phyloP scores from a whole-genome alignment of 2,888 invertebrate genomes.

The Abrostola triplasia region DNA sequence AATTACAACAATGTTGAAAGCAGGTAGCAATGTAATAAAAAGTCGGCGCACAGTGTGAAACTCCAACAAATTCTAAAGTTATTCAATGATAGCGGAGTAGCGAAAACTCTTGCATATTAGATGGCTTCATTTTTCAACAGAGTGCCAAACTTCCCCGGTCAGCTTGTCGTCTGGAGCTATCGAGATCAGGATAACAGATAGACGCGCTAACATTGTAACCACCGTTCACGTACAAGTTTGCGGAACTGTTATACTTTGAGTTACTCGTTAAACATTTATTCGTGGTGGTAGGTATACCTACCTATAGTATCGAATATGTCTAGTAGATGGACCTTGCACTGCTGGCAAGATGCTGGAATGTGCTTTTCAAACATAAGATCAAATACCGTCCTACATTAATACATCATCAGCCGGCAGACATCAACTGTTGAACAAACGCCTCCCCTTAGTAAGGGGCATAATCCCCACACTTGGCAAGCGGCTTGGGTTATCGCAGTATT shows the following conservation, averaged over 20 bases:
- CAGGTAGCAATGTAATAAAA: slow-evolving; percentile 26
- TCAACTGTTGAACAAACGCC: no score
- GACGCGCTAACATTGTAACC: slow-evolving; percentile 39
- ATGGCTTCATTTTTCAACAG: slow-evolving; percentile 43
- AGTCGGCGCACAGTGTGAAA: slow-evolving; percentile 14
- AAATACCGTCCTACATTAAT: no score
- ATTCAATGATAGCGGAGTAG: slow-evolving; percentile 29
- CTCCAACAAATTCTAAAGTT: slow-evolving; percentile 22
- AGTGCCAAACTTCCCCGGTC: slow-evolving; percentile 42
- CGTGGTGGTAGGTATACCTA: neutral
- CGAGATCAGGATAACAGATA: slow-evolving; percentile 39
- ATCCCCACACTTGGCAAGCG: no score
- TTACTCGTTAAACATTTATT: neutral
- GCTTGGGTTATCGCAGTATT: no score
- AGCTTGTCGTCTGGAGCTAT: slow-evolving; percentile 33
- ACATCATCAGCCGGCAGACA: no score
- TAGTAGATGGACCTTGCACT: no score
- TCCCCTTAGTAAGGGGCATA: no score
- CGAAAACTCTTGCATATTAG: slow-evolving; percentile 31
- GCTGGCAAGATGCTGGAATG: no score
- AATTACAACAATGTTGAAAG: slow-evolving; percentile 10
- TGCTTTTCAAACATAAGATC: no score
- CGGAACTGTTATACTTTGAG: slow-evolving; percentile 13
- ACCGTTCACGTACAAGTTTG: slow-evolving; percentile 21
- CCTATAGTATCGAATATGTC: no score